These are phyloP conservation scores for Amblyopsis hoosieri DNA, from an alignment of 2,797 vertebrate genomes.

Conservation along the genomic window DNA sequence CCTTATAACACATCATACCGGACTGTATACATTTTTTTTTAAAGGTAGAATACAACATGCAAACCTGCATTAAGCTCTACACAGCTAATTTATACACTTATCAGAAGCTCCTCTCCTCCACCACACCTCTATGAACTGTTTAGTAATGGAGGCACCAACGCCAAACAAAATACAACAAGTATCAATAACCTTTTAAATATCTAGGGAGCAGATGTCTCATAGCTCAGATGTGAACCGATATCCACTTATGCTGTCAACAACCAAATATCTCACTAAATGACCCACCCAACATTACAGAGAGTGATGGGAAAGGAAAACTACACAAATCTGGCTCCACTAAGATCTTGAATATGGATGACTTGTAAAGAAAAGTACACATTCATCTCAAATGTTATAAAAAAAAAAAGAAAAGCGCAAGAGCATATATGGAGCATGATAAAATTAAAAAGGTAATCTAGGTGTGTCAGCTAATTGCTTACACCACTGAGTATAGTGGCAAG, in stretches of 20 bases:
- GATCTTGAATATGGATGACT: constrained; percentile 11
- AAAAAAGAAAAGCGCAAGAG: no score
- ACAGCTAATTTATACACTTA: constrained; percentile 16
- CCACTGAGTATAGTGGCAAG: no score
- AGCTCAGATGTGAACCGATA: constrained; percentile 17
- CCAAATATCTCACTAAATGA: constrained; percentile 14
- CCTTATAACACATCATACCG: constrained; percentile 29
- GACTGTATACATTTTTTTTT: constrained; percentile 10
- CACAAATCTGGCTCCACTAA: constrained; percentile 13
- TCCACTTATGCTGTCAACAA: constrained; percentile 11
- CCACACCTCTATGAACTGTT: constrained; percentile 3
- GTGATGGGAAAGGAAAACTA: background rate
- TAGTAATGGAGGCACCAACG: background rate
- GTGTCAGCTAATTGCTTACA: no score
- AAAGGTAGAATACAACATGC: background rate
- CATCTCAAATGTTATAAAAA: constrained; percentile 33
- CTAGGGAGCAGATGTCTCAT: background rate
- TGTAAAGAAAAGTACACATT: constrained; percentile 28
- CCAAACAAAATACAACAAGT: constrained; percentile 16
- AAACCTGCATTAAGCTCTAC: constrained; percentile 6
- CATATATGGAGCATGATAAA: no score
- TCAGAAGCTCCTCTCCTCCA: constrained; percentile 10
- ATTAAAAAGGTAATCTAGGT: no score
- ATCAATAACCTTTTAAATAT: constrained; percentile 9
- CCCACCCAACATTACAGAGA: constrained; percentile 9